Evolutionary conservation across 2,113 vertebrate genomes (phyloP).

Genomic region (Actenoides hombroni): DNA sequence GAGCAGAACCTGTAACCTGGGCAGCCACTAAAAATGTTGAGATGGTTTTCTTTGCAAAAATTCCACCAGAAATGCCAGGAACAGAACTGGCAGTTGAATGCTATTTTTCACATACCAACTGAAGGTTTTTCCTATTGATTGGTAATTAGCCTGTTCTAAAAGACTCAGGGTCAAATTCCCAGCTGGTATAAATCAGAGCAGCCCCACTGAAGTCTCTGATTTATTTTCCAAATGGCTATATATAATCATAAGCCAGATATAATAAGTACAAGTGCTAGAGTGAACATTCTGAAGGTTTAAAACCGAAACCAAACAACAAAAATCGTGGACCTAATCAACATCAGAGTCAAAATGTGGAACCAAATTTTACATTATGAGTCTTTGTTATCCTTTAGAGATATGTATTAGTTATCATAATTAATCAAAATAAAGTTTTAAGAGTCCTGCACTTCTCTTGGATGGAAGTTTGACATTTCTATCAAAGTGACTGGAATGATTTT

Average conservation of each 20-base stretch:
- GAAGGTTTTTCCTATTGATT: conserved; percentile 17
- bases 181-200: background rate
- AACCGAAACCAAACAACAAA: background rate
- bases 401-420: background rate
- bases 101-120: background rate
- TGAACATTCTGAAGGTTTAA: background rate
- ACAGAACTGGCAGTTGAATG: background rate
- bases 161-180: background rate
- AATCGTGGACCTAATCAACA: rapidly evolving
- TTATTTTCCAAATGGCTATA: background rate
- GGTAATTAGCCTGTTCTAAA: conserved; percentile 4
- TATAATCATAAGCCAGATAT: background rate
- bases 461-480: background rate
- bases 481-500: background rate
- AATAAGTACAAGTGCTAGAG: background rate
- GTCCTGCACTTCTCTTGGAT: background rate
- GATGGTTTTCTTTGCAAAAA: background rate
- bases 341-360: background rate
- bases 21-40: background rate
- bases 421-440: background rate
- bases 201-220: background rate
- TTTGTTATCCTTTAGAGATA: background rate
- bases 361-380: background rate
- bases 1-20: background rate
- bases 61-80: background rate